Evolutionary conservation across 2,113 vertebrate genomes (phyloP).

Genomic region (Myotis yumanensis): DNA sequence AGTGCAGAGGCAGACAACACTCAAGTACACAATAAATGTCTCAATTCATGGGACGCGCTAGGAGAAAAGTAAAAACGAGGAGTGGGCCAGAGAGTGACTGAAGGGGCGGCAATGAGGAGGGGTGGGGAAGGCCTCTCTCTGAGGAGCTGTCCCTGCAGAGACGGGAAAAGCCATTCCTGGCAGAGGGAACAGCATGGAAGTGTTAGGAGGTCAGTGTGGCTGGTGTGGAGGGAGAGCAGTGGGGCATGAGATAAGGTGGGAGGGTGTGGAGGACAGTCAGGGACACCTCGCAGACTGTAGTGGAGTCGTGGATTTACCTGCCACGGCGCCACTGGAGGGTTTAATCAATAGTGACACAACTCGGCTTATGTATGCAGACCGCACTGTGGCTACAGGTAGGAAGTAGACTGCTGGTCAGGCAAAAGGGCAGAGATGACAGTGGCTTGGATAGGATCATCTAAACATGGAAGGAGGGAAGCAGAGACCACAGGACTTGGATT

Average conservation of each 20-base stretch:
- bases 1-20: background rate
- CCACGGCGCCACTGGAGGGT: background rate
- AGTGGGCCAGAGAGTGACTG: background rate
- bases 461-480: background rate
- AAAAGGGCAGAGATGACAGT: background rate
- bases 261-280: background rate
- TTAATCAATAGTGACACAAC: background rate
- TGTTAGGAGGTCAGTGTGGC: too few species aligned
- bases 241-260: background rate
- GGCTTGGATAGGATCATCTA: background rate
- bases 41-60: fast-evolving
- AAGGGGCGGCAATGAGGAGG: fast-evolving
- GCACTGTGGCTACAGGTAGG: background rate
- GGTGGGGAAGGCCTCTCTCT: background rate
- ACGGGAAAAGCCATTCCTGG: background rate
- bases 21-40: background rate
- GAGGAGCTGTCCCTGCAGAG: background rate
- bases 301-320: background rate
- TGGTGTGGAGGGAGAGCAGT: background rate
- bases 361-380: background rate
- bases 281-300: background rate
- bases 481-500: background rate
- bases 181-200: background rate
- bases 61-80: background rate
- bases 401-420: background rate